These are phyloP conservation scores for Timema cristinae DNA, from an alignment of 2,888 invertebrate genomes.

Conservation along the genomic window DNA sequence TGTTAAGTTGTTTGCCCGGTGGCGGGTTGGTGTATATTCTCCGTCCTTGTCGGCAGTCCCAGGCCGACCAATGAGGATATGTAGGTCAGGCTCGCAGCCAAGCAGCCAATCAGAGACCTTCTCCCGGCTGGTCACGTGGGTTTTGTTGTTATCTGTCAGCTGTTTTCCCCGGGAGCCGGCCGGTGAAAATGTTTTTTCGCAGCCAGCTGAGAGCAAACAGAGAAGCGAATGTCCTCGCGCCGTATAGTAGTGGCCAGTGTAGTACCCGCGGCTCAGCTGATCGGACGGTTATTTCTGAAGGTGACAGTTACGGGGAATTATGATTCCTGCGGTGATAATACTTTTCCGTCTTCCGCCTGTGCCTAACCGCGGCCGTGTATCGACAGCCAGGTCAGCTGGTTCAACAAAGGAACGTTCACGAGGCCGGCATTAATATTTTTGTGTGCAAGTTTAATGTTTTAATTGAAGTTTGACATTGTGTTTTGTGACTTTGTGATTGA, in stretches of 20 bases:
- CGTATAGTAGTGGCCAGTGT: conserved; percentile 41
- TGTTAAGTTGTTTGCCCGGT: conserved; percentile 1
- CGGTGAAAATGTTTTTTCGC: conserved; percentile 34
- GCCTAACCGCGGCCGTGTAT: too few species aligned
- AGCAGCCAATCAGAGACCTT: conserved; percentile 48
- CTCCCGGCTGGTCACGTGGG: conserved; percentile 54
- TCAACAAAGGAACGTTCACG: not conserved
- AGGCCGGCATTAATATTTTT: not conserved
- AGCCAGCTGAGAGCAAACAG: conserved; percentile 22
- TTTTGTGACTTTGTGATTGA: not conserved
- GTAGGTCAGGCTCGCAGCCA: conserved; percentile 50
- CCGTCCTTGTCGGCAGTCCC: not conserved
- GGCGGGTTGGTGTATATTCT: conserved; percentile 5
- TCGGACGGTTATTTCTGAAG: not conserved
- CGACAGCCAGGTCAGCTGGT: too few species aligned
- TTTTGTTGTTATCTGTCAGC: conserved; percentile 66
- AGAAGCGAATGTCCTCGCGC: conserved; percentile 36
- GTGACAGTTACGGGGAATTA: conserved; percentile 3
- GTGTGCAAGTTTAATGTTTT: not conserved
- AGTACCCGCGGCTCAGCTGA: not conserved
- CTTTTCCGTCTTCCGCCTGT: too few species aligned
- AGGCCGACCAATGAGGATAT: conserved; percentile 43
- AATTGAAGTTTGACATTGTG: not conserved
- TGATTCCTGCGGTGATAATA: not conserved
- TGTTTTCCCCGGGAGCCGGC: conserved; percentile 44